These are phyloP conservation scores for Polydesmus complanatus DNA, from an alignment of 2,888 invertebrate genomes.

Conservation along the genomic window DNA sequence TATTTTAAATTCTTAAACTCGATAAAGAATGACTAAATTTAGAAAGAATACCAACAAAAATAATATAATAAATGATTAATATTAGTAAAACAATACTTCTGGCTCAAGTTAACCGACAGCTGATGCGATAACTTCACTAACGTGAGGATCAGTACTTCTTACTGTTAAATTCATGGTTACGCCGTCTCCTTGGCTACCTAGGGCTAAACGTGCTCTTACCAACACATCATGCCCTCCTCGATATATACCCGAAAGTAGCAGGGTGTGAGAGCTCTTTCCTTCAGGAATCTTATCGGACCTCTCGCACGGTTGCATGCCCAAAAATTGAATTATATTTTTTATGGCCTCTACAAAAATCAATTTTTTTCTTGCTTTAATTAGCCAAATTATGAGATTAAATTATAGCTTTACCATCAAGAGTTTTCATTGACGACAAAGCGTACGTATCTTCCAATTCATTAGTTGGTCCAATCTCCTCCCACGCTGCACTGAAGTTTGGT, in stretches of 20 bases:
- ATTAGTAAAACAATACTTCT: too few relatives aligned
- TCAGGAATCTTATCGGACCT: constrained; percentile 67
- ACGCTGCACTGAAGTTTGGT: constrained; percentile 61
- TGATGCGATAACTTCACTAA: constrained; percentile 73
- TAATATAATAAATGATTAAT: too few relatives aligned
- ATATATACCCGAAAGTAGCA: constrained; percentile 72
- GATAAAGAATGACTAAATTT: not conserved
- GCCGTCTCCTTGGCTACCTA: constrained; percentile 41
- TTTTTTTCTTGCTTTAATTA: not conserved
- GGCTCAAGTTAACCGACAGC: constrained; percentile 54
- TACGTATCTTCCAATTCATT: constrained; percentile 84
- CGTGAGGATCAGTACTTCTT: constrained; percentile 65
- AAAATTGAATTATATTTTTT: constrained; percentile 62
- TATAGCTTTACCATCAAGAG: constrained; percentile 45
- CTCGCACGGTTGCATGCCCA: constrained; percentile 74
- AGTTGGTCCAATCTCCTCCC: constrained; percentile 53
- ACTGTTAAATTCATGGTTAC: constrained; percentile 90
- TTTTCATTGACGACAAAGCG: constrained; percentile 61
- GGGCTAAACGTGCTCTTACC: constrained; percentile 65
- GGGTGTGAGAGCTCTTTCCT: constrained; percentile 65
- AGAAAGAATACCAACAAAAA: not conserved
- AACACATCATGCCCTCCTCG: constrained; percentile 81
- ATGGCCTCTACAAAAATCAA: constrained; percentile 45
- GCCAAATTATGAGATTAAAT: not conserved
- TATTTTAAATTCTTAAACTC: constrained; percentile 19